These are phyloP conservation scores for Exocentrus adspersus DNA, from an alignment of 2,888 invertebrate genomes.

Conservation along the genomic window DNA sequence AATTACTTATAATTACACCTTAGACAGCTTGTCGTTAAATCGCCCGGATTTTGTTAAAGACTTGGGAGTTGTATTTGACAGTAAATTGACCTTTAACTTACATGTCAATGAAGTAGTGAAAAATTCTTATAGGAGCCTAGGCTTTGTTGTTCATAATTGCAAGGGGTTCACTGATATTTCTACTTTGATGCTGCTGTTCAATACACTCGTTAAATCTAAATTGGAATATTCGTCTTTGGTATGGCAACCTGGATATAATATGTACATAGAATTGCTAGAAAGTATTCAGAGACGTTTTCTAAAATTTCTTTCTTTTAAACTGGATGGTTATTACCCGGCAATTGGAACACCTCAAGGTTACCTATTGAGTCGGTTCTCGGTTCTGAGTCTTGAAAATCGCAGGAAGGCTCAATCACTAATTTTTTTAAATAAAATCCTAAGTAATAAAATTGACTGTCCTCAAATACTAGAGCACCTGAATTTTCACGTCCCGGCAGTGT, in stretches of 20 bases:
- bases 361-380: no score
- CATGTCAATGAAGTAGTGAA: neutral
- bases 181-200: neutral
- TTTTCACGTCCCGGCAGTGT: no score
- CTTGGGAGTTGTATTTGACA: neutral
- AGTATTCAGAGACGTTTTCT: no score
- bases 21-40: neutral
- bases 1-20: neutral
- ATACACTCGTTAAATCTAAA: neutral
- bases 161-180: neutral
- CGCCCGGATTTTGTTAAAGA: neutral
- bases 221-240: neutral
- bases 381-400: no score
- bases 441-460: no score
- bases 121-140: neutral
- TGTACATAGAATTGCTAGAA: neutral
- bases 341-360: no score
- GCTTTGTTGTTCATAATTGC: neutral
- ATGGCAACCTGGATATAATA: neutral
- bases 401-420: no score
- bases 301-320: no score
- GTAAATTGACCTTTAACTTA: neutral
- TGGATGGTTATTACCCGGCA: no score
- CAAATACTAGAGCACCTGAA: no score
- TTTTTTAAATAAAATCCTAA: no score